phyloP scores from a whole-genome alignment of 2,113 vertebrate genomes.

The Sapajus apella region DNA sequence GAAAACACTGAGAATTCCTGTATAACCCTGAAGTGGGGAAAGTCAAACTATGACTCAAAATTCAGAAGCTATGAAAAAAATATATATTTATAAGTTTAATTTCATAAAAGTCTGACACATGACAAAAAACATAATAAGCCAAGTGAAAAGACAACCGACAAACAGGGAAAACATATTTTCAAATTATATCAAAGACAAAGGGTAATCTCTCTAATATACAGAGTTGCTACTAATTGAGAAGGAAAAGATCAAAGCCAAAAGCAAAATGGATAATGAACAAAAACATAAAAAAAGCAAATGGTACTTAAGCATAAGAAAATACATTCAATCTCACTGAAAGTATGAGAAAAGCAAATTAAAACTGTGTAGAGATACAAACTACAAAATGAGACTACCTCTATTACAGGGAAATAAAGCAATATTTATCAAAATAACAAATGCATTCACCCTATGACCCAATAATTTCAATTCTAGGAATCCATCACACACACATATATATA shows the following conservation, averaged over 20 bases:
- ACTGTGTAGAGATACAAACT: neutral
- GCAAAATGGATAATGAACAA: neutral
- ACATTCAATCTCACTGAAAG: neutral
- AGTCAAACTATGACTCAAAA: neutral
- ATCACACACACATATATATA: neutral
- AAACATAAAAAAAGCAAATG: neutral
- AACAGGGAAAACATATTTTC: neutral
- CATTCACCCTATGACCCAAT: neutral
- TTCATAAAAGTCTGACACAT: neutral
- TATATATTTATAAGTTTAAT: neutral
- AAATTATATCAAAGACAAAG: neutral
- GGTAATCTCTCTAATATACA: neutral
- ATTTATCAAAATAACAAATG: neutral
- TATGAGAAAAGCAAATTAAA: neutral
- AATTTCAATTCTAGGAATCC: neutral
- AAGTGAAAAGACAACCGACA: neutral
- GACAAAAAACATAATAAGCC: neutral
- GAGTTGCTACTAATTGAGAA: neutral
- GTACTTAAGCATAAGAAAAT: neutral
- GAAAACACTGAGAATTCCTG: neutral
- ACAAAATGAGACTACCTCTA: neutral
- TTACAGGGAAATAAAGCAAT: neutral
- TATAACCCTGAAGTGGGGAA: neutral
- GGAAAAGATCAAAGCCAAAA: neutral
- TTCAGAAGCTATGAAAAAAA: neutral